Conservation (phyloP, 2,888 invertebrate species). For the Troides helena region DNA sequence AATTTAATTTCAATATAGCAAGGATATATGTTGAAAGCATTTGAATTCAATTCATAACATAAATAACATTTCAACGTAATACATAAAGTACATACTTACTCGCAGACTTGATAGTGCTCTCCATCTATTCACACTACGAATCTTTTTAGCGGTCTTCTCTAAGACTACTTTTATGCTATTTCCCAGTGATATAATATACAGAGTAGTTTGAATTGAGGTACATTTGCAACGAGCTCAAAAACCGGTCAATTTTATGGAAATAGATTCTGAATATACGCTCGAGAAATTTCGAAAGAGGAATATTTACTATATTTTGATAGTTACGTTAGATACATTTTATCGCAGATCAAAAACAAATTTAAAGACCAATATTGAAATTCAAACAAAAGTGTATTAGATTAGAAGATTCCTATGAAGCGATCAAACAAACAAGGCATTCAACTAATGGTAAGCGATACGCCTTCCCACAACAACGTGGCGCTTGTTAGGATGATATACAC, state of each 20-base stretch:
- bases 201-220: constrained; percentile 44
- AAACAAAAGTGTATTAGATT: no score
- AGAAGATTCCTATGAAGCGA: no score
- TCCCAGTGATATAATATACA: constrained; percentile 53
- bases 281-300: constrained; percentile 34
- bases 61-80: constrained; percentile 20
- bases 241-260: constrained; percentile 46
- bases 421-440: no score
- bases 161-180: constrained; percentile 35
- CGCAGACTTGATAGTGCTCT: constrained; percentile 21
- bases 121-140: constrained; percentile 32
- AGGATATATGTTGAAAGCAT: background rate
- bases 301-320: background rate
- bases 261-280: constrained; percentile 46
- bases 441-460: no score
- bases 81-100: constrained; percentile 24
- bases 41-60: constrained; percentile 15
- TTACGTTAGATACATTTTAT: background rate
- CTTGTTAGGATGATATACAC: no score
- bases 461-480: no score
- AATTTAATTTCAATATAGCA: background rate
- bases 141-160: constrained; percentile 34
- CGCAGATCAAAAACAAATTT: background rate
- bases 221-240: constrained; percentile 60
- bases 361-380: background rate